Percentiles rank a stretch among this genome's conserved stretches.
phyloP scores from a whole-genome alignment of 2,888 invertebrate genomes.

The Steromphala cineraria region DNA sequence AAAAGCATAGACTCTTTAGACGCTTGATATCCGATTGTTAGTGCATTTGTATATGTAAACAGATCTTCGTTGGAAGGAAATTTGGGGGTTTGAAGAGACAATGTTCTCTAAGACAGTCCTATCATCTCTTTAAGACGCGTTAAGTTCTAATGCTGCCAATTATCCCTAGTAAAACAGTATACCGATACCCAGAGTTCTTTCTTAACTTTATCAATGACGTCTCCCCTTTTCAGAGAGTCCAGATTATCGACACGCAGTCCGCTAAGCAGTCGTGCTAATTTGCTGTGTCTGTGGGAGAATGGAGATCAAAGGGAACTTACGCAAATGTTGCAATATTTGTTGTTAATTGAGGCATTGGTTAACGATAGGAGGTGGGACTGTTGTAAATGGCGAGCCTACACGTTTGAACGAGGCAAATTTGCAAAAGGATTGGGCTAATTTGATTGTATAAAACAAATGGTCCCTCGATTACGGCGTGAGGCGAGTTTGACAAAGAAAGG shows the following conservation, averaged over 20 bases:
- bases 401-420: not conserved
- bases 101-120: too few species aligned
- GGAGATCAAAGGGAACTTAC: not conserved
- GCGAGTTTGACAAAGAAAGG: not conserved
- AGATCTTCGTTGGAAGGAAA: too few species aligned
- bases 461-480: not conserved
- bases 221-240: not conserved
- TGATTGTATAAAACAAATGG: not conserved
- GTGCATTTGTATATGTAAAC: too few species aligned
- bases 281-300: not conserved
- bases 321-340: not conserved
- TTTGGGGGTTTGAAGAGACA: too few species aligned
- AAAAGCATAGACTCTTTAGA: too few species aligned
- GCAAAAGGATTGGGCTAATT: conserved; percentile 6
- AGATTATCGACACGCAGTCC: not conserved
- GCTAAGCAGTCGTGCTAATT: not conserved
- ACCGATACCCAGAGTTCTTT: too few species aligned
- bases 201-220: too few species aligned
- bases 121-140: too few species aligned
- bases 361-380: not conserved
- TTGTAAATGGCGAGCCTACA: not conserved
- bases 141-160: too few species aligned
- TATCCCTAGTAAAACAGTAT: too few species aligned
- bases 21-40: too few species aligned
- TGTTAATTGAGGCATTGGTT: not conserved